Conservation (phyloP, 2,113 vertebrate genomes). For the Macroglossus sobrinus region DNA sequence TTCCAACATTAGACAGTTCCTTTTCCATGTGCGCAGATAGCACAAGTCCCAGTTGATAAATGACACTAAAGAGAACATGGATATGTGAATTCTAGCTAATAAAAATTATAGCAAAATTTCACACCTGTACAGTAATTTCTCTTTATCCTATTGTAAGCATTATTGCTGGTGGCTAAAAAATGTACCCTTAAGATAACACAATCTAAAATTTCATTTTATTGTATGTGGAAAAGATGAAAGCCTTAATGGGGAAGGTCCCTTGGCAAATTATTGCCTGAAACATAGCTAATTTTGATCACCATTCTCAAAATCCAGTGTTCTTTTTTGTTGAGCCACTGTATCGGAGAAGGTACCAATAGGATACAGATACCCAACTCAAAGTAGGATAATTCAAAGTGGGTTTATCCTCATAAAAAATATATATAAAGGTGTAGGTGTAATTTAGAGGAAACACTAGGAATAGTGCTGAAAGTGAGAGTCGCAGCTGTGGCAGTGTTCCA, state of each 20-base stretch:
- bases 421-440: not conserved
- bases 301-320: not conserved
- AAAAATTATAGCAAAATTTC: not conserved
- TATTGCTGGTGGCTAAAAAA: not conserved
- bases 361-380: not conserved
- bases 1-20: slow-evolving; percentile 42
- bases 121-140: not conserved
- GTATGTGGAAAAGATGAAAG: not conserved
- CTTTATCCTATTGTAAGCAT: not conserved
- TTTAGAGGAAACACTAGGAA: not conserved
- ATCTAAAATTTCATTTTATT: not conserved
- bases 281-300: not conserved
- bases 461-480: not conserved
- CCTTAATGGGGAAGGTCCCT: not conserved
- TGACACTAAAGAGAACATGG: slow-evolving; percentile 17
- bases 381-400: not conserved
- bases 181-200: not conserved
- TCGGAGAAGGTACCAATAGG: not conserved
- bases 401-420: not conserved
- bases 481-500: not conserved
- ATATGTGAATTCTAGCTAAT: slow-evolving; percentile 36
- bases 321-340: not conserved
- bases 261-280: not conserved
- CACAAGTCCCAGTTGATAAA: slow-evolving; percentile 7
- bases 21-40: slow-evolving; percentile 50